Evolutionary conservation across 2,797 vertebrate species (phyloP).

Genomic region (Lepus townsendii): DNA sequence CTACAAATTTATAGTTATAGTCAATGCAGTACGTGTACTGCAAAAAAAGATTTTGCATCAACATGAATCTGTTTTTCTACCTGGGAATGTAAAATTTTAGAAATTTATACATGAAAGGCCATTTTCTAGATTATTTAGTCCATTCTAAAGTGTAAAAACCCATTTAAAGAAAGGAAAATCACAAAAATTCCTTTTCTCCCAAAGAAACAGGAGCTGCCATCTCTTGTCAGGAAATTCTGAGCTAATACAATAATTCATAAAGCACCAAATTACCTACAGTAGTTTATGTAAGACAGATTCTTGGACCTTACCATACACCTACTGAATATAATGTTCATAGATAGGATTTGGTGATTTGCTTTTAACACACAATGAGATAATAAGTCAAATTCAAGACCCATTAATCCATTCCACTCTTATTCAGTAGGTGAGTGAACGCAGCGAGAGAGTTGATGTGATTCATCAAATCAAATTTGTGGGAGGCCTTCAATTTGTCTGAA

Average conservation of each 20-base stretch:
- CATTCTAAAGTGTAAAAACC: neutral
- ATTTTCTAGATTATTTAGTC: neutral
- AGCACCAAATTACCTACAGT: neutral
- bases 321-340: neutral
- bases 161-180: neutral
- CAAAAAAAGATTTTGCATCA: neutral
- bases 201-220: neutral
- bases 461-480: neutral
- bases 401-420: neutral
- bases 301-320: neutral
- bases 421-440: neutral
- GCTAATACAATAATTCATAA: neutral
- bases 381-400: neutral
- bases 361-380: conserved; percentile 30
- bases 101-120: neutral
- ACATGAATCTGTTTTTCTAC: neutral
- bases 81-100: neutral
- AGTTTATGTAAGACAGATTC: neutral
- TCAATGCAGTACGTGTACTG: neutral
- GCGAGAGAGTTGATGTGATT: neutral
- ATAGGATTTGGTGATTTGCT: neutral
- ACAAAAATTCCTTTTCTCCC: neutral
- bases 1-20: neutral
- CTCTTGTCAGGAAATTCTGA: neutral
- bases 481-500: neutral